Evolutionary conservation across 2,797 vertebrate species (phyloP), one percentile per base, ranked within the genome.

Genomic region (Harpagifer antarcticus): DNA sequence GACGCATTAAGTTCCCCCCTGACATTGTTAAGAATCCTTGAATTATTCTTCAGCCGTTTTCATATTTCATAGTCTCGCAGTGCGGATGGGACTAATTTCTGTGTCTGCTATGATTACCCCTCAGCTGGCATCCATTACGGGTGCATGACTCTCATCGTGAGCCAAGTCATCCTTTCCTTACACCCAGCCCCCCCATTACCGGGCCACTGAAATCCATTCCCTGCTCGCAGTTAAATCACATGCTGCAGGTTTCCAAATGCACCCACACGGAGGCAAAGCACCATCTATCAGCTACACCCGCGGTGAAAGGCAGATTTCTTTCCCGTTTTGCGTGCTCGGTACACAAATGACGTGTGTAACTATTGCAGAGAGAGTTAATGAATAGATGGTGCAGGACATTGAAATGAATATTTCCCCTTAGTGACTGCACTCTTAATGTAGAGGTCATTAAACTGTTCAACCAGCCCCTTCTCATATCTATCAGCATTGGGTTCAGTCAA

Each of bases 51-150:
- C 43, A 33, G 75, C 62, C 4, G 53, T 82, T 82, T 85, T 63
- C 70, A 82, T 85, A 78, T 81, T 83, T 89, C 58, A 81, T 61
- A 52, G 68, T 44, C 68, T 71, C 59, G 33, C 58, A 58, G 58
- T 58, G 76, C 86, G 80, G 80, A 90, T 84, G 79, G 74, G 79
- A 82, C 87, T 84, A 73, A 85, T 90, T 89, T 81, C 74, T 77
- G 64, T 70, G 69, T 83, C 79, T 83, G 68, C 74, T 44, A 59
- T 87, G 83, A 89, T 89, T 89, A 85, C 81, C 81, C 72, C 76
- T 81, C 74, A 48, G 86, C 71, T 77, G 82, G 72, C 84, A 86
- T 81, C 79, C 76, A 83, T 90, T 88, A 87, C 48, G 55, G 66
- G 75, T 79, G 58, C 67, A 74, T 44, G 73, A 79, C 85, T 88